Conservation (phyloP, 2,113 vertebrate genomes). For the Pomatostomus ruficeps region DNA sequence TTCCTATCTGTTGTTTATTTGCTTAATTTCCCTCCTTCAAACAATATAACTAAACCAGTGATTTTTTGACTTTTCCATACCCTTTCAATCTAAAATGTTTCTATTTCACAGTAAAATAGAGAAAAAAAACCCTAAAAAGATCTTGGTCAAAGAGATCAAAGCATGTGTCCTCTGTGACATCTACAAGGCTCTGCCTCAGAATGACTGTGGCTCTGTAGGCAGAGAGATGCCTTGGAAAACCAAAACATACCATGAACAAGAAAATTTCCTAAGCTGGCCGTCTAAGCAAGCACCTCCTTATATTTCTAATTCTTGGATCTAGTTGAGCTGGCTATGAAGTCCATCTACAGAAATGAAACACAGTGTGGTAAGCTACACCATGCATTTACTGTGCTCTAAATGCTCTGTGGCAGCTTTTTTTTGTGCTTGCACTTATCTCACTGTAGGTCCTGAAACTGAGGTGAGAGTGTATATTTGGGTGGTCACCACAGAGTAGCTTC, state of each 20-base stretch:
- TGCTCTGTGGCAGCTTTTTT: neutral
- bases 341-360: neutral
- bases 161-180: neutral
- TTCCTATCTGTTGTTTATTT: neutral
- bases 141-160: neutral
- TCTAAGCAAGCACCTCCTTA: neutral
- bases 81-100: neutral
- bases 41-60: neutral
- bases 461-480: neutral
- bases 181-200: neutral
- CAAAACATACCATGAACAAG: neutral
- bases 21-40: neutral
- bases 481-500: neutral
- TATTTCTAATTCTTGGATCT: neutral
- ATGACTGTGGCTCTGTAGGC: neutral
- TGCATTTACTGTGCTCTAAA: neutral
- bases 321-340: neutral
- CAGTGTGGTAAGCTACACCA: accelerated
- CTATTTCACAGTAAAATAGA: neutral
- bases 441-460: neutral
- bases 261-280: neutral
- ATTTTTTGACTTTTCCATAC: neutral
- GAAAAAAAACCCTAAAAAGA: neutral
- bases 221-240: neutral
- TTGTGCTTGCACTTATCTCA: neutral